Evolutionary conservation across 2,888 invertebrate genomes (phyloP).

Genomic region (Ormyrus nitidulus): DNA sequence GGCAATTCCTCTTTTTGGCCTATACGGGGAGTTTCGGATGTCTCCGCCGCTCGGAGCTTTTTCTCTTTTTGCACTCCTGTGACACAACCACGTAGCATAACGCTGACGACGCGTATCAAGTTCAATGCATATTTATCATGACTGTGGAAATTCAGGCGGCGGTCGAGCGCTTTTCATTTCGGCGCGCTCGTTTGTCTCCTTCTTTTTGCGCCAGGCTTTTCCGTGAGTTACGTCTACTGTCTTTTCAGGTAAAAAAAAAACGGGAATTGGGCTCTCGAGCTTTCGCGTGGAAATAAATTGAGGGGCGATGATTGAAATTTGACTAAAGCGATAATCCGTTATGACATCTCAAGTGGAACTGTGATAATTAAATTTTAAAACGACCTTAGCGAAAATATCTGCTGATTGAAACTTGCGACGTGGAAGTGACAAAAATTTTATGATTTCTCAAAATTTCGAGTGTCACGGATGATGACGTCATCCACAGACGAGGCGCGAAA

Average conservation of each 20-base stretch:
- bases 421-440: too few relatives aligned
- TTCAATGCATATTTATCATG: slow-evolving; percentile 53
- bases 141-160: slow-evolving; percentile 30
- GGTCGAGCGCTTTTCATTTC: slow-evolving; percentile 30
- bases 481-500: too few relatives aligned
- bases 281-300: not conserved
- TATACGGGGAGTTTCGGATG: too few relatives aligned
- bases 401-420: too few relatives aligned
- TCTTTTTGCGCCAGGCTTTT: not conserved
- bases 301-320: not conserved
- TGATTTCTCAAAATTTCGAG: too few relatives aligned
- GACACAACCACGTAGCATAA: not conserved
- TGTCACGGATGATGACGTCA: too few relatives aligned
- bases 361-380: too few relatives aligned
- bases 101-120: slow-evolving; percentile 46
- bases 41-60: not conserved
- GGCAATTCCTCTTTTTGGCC: too few relatives aligned
- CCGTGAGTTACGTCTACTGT: not conserved
- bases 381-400: too few relatives aligned
- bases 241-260: not conserved
- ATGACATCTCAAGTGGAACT: too few relatives aligned
- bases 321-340: too few relatives aligned
- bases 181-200: slow-evolving; percentile 4
- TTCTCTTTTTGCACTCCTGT: not conserved
- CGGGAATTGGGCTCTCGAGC: not conserved